Percentiles rank a stretch among this genome's conserved stretches.
Conservation (phyloP, 1,140 invertebrate species). For the Arctopsyche grandis region DNA sequence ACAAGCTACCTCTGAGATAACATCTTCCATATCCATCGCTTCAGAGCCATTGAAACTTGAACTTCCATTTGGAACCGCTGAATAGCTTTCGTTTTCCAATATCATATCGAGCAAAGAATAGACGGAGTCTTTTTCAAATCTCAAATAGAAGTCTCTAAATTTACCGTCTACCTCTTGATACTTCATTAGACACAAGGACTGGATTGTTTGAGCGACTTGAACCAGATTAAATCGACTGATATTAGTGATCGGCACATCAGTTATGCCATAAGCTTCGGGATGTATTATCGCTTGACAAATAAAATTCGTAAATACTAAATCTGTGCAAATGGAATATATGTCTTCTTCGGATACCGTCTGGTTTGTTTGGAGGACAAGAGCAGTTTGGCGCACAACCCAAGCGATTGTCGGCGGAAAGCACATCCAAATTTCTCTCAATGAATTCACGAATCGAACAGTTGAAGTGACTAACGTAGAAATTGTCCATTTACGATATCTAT, state of each 20-base stretch:
- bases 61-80: constrained; percentile 35
- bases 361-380: constrained; percentile 67
- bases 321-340: constrained; percentile 85
- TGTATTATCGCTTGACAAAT: constrained; percentile 97
- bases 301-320: constrained; percentile 93
- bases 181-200: constrained; percentile 87
- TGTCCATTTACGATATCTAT: constrained; percentile 80
- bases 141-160: constrained; percentile 74
- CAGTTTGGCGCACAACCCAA: constrained; percentile 82
- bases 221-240: constrained; percentile 93
- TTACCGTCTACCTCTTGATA: constrained; percentile 72
- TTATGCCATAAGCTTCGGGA: constrained; percentile 95
- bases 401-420: constrained; percentile 89
- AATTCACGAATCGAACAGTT: constrained; percentile 84
- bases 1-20: constrained; percentile 57
- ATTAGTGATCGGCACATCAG: constrained; percentile 91
- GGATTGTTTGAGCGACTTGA: constrained; percentile 90
- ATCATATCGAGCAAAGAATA: constrained; percentile 79
- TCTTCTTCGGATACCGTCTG: constrained; percentile 69
- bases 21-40: constrained; percentile 67
- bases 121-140: constrained; percentile 81
- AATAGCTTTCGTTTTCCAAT: constrained; percentile 66
- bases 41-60: constrained; percentile 64
- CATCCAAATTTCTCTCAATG: constrained; percentile 87
- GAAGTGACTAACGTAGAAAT: constrained; percentile 85